Percentiles rank a stretch among this genome's conserved stretches.
Evolutionary conservation across 2,888 invertebrate genomes (phyloP).

Genomic region (Nomada ferruginata): DNA sequence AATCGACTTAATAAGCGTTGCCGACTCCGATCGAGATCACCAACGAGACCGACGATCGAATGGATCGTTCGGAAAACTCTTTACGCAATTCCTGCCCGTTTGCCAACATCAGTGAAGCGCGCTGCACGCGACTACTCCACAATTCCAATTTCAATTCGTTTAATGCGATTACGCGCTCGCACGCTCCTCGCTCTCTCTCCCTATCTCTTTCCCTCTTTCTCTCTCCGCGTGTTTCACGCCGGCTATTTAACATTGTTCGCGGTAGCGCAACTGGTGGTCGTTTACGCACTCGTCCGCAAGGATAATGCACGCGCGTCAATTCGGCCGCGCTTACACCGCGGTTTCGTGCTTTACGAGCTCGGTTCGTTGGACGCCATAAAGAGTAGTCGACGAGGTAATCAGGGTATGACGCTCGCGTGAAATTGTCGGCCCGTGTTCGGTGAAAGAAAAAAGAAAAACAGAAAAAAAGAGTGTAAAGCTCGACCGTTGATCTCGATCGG

Average conservation of each 20-base stretch:
- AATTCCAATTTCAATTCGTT: conserved; percentile 73
- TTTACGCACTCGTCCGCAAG: conserved; percentile 34
- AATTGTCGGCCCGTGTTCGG: background rate
- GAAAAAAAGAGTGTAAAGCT: conserved; percentile 31
- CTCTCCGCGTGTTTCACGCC: conserved; percentile 49
- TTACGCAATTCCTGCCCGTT: conserved; percentile 63
- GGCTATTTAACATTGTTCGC: conserved; percentile 31
- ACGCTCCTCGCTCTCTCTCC: conserved; percentile 47
- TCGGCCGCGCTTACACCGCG: conserved; percentile 26
- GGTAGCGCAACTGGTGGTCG: conserved; percentile 48
- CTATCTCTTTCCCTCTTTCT: conserved; percentile 49
- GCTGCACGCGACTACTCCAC: conserved; percentile 59
- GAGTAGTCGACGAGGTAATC: conserved; percentile 68
- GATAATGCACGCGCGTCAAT: conserved; percentile 28
- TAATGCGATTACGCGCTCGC: conserved; percentile 69
- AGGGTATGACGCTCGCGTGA: conserved; percentile 70
- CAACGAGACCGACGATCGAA: background rate
- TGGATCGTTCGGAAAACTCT: conserved; percentile 30
- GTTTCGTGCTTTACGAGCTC: conserved; percentile 16
- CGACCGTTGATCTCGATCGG: conserved; percentile 26
- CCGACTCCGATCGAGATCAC: conserved; percentile 10
- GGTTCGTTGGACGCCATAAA: conserved; percentile 16
- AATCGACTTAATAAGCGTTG: background rate
- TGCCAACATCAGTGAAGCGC: conserved; percentile 64
- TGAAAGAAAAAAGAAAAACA: too few relatives aligned